Base-by-base conservation (phyloP, 1,140 invertebrate species). In the Linepithema humile region DNA sequence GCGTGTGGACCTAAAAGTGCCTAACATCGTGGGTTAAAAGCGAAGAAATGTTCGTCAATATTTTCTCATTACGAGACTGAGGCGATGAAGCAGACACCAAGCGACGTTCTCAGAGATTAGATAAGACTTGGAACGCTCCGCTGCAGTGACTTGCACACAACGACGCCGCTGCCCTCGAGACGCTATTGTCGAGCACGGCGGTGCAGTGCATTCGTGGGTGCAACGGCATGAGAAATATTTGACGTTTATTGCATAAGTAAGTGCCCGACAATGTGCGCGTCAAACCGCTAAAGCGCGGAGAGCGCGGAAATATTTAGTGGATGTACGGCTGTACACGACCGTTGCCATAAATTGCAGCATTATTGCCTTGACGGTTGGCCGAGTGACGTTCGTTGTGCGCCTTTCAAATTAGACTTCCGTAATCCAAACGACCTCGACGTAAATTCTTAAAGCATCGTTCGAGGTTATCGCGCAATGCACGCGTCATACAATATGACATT, bases 21-120 rank as follows among this genome's bases (percentile, higher is more conserved):
- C 23, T 55, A 69, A 40, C 48, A 55, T 17, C 48, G 23, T 32
- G 12, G 17, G 75, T n/a, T 80, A 70, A 80, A 38, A 75, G 70
- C 60, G 60, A 74, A 85, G 48, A 73, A 65, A 50, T 84, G 69
- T 88, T 87, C 87, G 85, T 88, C 87, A 88, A 88, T 85, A 88
- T 74, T 85, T 88, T 70, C 80, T 82, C 86, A 77, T 77, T 85
- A 70, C 57, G 55, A 85, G n/a, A 26, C 29, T 48, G 69, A 29
- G 35, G 53, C 70, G 83, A 72, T 59, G 64, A 85, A 55, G 55
- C 62, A 82, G 77, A 82, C 82, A 60, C 74, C 69, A 40, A 43
- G 57, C 83, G 59, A 45, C 50, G 35, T 70, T 82, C 53, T 55
- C 57, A 50, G 60, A 88, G 87, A 88, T 88, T 88, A 88, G 87